Evolutionary conservation across 1,140 invertebrate species (phyloP), one percentile per base, ranked within the genome.

Genomic region (Microplitis demolitor): DNA sequence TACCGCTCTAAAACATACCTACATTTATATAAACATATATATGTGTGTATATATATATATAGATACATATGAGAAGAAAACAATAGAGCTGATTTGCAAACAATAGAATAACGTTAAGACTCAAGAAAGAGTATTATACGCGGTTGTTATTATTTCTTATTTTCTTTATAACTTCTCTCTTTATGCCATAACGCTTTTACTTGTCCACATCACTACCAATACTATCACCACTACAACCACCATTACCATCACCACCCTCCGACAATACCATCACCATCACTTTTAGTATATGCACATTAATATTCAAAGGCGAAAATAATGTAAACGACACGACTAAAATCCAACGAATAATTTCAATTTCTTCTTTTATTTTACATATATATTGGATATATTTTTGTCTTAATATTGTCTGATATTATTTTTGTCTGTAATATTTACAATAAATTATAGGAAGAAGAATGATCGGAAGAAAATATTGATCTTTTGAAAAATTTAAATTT

Each of bases 81-180:
- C 86, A 87, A 87, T 87, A 87, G 86, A 86, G 84, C 86, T 87
- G 85, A 87, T 87, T 87, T 87, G 86, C 86, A 87, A 87, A 87
- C 86, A 87, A 87, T 87, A 87, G 86, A 87, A 87, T 87, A 87
- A 87, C 85, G 85, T 87, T 87, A 86, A 86, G 83, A 85, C 82
- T 82, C 82, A 39, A 39, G 39, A 39, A 39, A 39, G 79, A 84
- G 85, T 86, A 87, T 86, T 87, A 87, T 87, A 87, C 84, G 84
- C 82, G 80, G 82, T 85, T 85, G 84, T 85, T 86, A 83, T 39
- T 39, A 39, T 39, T 39, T 39, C 39, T 39, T 39, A 39, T 39
- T 39, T 39, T 39, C 39, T 39, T 39, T 39, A 39, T 39, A 39
- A 39, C 39, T 39, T 39, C 39, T 39, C 39, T 39, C 81, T 85